Evolutionary conservation across 1,140 invertebrate species (phyloP).

Genomic region (Hormaphis cornu): DNA sequence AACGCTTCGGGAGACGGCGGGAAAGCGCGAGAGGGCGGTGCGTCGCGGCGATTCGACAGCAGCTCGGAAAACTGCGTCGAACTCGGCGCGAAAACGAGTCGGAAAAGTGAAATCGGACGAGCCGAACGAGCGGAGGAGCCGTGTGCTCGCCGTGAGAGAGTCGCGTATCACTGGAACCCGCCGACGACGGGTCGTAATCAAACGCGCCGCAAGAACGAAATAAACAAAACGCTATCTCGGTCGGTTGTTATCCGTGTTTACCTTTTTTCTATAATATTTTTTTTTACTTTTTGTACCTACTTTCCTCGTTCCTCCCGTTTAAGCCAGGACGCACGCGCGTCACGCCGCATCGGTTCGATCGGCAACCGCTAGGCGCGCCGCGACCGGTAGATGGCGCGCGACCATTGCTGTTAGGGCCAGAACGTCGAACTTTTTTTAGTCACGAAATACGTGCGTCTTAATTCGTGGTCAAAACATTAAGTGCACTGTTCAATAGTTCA

Average conservation of each 20-base stretch:
- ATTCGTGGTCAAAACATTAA: too few relatives aligned
- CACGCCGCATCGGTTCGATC: background rate
- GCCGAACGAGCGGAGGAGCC: background rate
- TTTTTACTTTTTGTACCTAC: too few relatives aligned
- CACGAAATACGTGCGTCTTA: too few relatives aligned
- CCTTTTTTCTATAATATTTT: background rate
- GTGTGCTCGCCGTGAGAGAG: background rate
- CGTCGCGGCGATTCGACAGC: background rate
- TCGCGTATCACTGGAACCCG: background rate
- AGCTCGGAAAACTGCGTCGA: background rate
- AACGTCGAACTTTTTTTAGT: too few relatives aligned
- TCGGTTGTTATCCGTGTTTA: conserved; percentile 25
- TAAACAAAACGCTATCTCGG: conserved; percentile 29
- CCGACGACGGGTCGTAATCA: conserved; percentile 21
- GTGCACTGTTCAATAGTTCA: too few relatives aligned
- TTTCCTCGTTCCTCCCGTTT: too few relatives aligned
- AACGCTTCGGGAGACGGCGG: background rate
- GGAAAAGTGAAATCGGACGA: background rate
- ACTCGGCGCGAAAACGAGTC: background rate
- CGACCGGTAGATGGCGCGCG: background rate
- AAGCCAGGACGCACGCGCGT: background rate
- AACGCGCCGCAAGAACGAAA: conserved; percentile 12
- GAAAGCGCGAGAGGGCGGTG: background rate
- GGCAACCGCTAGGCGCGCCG: too few relatives aligned
- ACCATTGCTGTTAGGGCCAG: too few relatives aligned